Evolutionary conservation across 2,113 vertebrate genomes (phyloP).

Genomic region (Pollimyrus isidori): DNA sequence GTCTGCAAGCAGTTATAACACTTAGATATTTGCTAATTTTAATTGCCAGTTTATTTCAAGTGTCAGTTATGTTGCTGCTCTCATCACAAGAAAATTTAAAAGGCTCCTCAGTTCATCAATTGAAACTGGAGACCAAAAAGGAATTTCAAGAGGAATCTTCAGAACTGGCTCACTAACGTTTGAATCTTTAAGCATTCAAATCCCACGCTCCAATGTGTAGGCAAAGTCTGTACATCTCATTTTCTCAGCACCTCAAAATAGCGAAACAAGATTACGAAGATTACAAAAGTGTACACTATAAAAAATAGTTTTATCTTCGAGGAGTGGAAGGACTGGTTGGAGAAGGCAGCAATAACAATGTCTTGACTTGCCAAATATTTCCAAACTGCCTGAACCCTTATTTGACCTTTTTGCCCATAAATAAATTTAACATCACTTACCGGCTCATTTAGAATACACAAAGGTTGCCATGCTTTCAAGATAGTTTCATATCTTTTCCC

Average conservation of each 20-base stretch:
- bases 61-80: neutral
- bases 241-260: neutral
- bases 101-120: neutral
- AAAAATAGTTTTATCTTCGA: neutral
- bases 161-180: neutral
- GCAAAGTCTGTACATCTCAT: neutral
- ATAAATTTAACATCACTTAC: neutral
- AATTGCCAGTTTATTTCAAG: neutral
- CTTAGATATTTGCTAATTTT: neutral
- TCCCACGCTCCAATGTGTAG: neutral
- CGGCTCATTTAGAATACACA: neutral
- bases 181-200: neutral
- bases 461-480: neutral
- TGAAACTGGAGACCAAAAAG: neutral
- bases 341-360: neutral
- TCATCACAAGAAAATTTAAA: neutral
- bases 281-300: neutral
- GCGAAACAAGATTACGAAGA: neutral
- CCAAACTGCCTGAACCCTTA: neutral
- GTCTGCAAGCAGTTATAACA: neutral
- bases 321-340: neutral
- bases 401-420: neutral
- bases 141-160: neutral
- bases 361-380: neutral
- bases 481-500: neutral